Evolutionary conservation across 53 echinoderm and acorn worm species (phyloP).

Genomic region (Patiria pectinifera): DNA sequence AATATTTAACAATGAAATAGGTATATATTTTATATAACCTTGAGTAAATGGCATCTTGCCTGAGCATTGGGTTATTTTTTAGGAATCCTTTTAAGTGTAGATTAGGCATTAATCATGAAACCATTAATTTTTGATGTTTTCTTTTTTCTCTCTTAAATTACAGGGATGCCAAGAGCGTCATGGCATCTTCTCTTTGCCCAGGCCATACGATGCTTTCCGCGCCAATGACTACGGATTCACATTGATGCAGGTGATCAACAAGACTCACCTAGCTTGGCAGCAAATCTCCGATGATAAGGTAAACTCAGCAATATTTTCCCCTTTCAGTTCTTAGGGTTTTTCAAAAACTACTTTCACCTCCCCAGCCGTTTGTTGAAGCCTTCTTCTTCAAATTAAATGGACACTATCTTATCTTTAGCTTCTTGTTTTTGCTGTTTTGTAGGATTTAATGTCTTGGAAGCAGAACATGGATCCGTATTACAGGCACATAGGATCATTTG

Average conservation of each 20-base stretch:
- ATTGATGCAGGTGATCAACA: conserved; percentile 77
- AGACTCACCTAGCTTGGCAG: conserved; percentile 84
- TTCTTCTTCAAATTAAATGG: too few species aligned
- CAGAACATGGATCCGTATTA: too few species aligned
- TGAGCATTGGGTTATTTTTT: neutral
- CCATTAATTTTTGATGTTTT: neutral
- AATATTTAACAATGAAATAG: too few species aligned
- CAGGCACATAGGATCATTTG: too few species aligned
- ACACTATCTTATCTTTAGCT: neutral
- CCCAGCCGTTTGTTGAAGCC: too few species aligned
- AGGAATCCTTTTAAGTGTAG: neutral
- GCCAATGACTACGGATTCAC: conserved; percentile 91
- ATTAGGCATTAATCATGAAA: neutral
- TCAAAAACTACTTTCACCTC: too few species aligned
- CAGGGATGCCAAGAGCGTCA: conserved; percentile 81
- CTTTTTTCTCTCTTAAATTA: neutral
- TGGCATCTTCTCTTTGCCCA: conserved; percentile 49
- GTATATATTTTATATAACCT: too few species aligned
- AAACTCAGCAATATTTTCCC: too few species aligned
- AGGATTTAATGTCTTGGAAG: too few species aligned
- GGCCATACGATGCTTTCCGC: conserved; percentile 86
- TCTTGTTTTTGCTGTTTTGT: too few species aligned
- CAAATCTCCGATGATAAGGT: conserved; percentile 79
- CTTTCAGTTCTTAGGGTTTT: too few species aligned
- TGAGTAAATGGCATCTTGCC: too few species aligned